Evolutionary conservation across 2,797 vertebrate genomes (phyloP).

Genomic region (Merluccius polli): DNA sequence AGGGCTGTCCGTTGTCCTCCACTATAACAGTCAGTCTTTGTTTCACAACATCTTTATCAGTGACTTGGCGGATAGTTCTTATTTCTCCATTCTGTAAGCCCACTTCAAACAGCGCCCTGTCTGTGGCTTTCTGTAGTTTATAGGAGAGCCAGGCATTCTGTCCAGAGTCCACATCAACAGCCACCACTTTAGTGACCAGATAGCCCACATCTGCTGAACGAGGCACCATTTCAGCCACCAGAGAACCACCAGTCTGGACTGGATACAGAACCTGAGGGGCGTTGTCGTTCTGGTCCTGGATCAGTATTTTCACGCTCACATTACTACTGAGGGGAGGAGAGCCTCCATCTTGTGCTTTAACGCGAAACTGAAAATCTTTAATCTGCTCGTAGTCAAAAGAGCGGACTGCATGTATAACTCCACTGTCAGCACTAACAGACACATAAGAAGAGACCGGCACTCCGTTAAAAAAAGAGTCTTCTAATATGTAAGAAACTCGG

Average conservation of each 20-base stretch:
- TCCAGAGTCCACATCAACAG: conserved; percentile 74
- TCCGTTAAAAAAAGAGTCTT: conserved; percentile 41
- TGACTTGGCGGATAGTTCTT: conserved; percentile 46
- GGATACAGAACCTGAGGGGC: conserved; percentile 30
- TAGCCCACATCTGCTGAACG: conserved; percentile 74
- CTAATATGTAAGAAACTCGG: conserved; percentile 50
- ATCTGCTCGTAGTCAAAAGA: conserved; percentile 36
- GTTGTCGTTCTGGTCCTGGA: conserved; percentile 33
- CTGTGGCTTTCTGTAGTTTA: conserved; percentile 57
- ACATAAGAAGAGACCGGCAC: conserved; percentile 56
- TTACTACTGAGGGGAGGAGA: conserved; percentile 31
- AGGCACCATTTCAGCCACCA: conserved; percentile 73
- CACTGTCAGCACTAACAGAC: conserved; percentile 62
- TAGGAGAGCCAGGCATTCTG: conserved; percentile 77
- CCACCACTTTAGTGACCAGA: conserved; percentile 76
- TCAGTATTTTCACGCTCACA: conserved; percentile 18
- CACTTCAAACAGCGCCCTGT: conserved; percentile 52
- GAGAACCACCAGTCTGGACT: conserved; percentile 28
- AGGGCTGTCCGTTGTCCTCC: conserved; percentile 32
- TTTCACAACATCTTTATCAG: conserved; percentile 49
- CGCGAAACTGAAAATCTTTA: conserved; percentile 14
- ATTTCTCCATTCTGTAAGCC: conserved; percentile 54
- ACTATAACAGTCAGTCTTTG: conserved; percentile 59
- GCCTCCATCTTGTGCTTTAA: conserved; percentile 31
- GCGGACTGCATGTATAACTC: conserved; percentile 65